phyloP scores from a whole-genome alignment of 2,113 vertebrate species.

The Thryonomys swinderianus region DNA sequence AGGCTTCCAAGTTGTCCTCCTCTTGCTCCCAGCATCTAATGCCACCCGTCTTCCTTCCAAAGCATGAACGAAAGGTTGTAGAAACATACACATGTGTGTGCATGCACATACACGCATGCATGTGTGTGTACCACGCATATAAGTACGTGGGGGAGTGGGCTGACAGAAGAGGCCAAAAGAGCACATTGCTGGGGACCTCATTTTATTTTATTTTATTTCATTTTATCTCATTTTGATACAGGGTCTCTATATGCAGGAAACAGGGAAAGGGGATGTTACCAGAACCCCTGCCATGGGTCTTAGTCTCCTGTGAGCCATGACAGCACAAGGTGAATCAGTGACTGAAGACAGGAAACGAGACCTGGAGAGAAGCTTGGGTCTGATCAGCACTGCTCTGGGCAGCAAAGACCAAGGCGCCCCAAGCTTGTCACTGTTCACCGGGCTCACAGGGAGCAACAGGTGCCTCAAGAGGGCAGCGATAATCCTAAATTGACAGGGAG shows the following conservation, averaged over 20 bases:
- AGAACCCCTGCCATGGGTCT: too few species aligned
- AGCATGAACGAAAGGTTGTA: not conserved
- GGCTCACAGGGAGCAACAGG: too few species aligned
- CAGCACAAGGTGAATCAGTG: too few species aligned
- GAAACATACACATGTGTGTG: not conserved
- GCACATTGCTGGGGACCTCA: not conserved
- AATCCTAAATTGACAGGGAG: too few species aligned
- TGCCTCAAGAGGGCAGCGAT: too few species aligned
- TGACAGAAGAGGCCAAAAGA: not conserved
- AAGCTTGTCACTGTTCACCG: too few species aligned
- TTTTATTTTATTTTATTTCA: not conserved
- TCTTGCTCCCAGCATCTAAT: not conserved
- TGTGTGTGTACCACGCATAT: not conserved
- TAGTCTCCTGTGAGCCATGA: too few species aligned
- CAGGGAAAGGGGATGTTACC: too few species aligned
- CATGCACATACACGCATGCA: not conserved
- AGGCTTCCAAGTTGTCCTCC: not conserved
- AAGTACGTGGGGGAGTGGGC: not conserved
- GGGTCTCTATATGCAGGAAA: not conserved
- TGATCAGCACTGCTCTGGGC: too few species aligned
- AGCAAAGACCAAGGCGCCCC: too few species aligned
- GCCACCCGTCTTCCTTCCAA: not conserved
- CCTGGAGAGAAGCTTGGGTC: too few species aligned
- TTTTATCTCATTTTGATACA: not conserved
- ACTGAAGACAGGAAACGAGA: too few species aligned